Evolutionary conservation across 1,140 invertebrate genomes (phyloP).

Genomic region (Sitophilus oryzae): DNA sequence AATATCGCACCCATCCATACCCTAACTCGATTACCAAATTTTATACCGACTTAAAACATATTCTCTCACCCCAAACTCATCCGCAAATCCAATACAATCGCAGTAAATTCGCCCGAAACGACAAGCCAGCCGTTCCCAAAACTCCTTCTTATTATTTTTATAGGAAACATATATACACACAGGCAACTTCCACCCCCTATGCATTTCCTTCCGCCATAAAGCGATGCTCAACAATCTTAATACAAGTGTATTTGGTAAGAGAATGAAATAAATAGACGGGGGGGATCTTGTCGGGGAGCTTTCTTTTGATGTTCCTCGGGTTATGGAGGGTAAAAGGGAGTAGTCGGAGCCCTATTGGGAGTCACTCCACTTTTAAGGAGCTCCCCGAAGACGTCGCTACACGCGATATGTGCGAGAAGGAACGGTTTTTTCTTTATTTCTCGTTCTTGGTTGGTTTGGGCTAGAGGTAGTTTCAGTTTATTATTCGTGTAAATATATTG

Average conservation of each 20-base stretch:
- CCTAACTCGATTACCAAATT: not conserved
- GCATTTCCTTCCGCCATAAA: not conserved
- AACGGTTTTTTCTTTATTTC: no score
- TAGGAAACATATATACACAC: slow-evolving; percentile 3
- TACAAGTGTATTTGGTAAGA: not conserved
- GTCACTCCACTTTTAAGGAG: not conserved
- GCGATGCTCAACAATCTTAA: not conserved
- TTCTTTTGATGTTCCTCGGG: not conserved
- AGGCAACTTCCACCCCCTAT: not conserved
- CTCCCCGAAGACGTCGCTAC: no score
- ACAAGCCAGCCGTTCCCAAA: not conserved
- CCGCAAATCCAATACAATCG: slow-evolving; percentile 15
- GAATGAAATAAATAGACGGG: not conserved
- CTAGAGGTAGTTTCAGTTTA: no score
- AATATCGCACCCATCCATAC: no score
- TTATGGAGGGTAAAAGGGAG: not conserved
- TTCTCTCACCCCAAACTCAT: not conserved
- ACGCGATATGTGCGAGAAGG: no score
- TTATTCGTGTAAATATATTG: no score
- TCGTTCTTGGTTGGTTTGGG: no score
- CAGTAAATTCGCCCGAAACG: slow-evolving; percentile 9
- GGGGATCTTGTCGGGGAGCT: not conserved
- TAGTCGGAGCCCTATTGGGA: no score
- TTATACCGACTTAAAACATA: not conserved
- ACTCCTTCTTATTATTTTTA: slow-evolving; percentile 17